Evolutionary conservation across 2,797 vertebrate genomes (phyloP).

Genomic region (Sebastes minor): DNA sequence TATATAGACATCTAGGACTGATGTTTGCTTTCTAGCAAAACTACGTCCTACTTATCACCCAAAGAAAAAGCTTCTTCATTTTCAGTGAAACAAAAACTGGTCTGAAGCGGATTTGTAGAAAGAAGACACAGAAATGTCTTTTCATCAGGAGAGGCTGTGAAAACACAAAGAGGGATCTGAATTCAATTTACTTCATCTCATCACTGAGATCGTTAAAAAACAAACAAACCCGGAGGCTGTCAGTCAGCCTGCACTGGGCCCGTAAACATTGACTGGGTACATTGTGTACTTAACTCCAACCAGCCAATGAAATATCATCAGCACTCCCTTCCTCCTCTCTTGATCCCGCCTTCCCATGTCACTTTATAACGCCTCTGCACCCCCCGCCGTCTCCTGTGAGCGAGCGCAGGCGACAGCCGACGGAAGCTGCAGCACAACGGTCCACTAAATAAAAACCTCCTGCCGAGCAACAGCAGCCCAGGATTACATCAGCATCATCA

Average conservation of each 20-base stretch:
- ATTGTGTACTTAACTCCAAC: conserved; percentile 29
- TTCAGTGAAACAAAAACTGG: neutral
- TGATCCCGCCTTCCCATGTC: conserved; percentile 23
- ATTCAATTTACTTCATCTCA: neutral
- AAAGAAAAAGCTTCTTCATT: neutral
- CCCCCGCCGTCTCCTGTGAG: neutral
- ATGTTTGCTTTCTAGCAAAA: neutral
- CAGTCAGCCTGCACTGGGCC: neutral
- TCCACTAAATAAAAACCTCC: neutral
- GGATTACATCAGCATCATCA: conserved; percentile 22
- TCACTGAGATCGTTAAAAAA: neutral
- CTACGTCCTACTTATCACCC: neutral
- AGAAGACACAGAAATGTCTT: neutral
- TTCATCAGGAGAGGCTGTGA: neutral
- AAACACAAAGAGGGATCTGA: neutral
- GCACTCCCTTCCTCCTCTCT: neutral
- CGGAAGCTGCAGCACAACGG: neutral
- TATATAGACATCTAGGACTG: neutral
- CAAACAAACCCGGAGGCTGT: neutral
- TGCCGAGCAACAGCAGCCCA: neutral
- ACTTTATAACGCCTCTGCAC: neutral
- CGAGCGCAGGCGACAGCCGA: neutral
- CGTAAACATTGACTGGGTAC: conserved; percentile 29
- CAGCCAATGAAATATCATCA: conserved; percentile 60
- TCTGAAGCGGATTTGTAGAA: neutral